phyloP scores from a whole-genome alignment of 2,888 invertebrate genomes.

The Synanthedon vespiformis region DNA sequence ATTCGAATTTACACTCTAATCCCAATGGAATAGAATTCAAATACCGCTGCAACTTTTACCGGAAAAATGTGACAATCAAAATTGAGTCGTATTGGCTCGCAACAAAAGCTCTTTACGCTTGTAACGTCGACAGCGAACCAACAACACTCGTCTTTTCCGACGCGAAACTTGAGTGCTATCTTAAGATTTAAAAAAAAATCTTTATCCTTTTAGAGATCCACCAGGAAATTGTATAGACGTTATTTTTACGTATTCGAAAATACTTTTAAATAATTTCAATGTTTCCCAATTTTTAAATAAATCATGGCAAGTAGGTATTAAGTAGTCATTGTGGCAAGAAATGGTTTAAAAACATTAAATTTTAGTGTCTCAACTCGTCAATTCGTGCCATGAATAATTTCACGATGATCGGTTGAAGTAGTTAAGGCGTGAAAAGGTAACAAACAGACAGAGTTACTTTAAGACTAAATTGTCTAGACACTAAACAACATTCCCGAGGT shows the following conservation, averaged over 20 bases:
- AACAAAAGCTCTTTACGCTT: neutral
- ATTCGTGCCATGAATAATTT: no score
- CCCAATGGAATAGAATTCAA: neutral
- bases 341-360: no score
- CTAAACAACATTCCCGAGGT: no score
- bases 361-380: no score
- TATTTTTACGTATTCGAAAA: no score
- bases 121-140: neutral
- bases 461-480: neutral
- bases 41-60: neutral
- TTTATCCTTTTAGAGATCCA: constrained; percentile 20
- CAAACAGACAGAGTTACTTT: no score
- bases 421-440: no score
- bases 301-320: no score
- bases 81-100: neutral
- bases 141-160: neutral
- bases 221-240: constrained; percentile 5
- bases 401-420: no score
- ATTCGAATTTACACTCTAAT: neutral
- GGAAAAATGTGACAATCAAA: neutral
- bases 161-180: constrained; percentile 4
- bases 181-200: constrained; percentile 14
- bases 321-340: no score
- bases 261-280: no score
- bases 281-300: no score